These are phyloP conservation scores for Brachypteracias leptosomus DNA, from an alignment of 2,113 vertebrate species.

Conservation along the genomic window DNA sequence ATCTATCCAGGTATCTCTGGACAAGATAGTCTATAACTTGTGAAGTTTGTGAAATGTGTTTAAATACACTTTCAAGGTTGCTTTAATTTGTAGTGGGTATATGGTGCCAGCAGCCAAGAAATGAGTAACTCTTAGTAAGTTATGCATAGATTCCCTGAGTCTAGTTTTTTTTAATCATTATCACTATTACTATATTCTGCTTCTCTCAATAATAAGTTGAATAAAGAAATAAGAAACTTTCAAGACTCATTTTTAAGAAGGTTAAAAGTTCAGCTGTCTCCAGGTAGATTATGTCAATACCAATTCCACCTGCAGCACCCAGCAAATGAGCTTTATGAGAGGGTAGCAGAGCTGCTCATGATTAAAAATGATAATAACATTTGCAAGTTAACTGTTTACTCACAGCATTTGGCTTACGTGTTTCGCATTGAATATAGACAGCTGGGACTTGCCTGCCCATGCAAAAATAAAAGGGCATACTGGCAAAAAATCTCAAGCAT, in stretches of 20 bases:
- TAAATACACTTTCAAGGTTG: background rate
- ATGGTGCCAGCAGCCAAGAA: background rate
- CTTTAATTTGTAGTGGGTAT: background rate
- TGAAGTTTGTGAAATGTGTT: background rate
- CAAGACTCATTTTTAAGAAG: background rate
- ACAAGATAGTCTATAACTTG: background rate
- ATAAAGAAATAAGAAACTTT: background rate
- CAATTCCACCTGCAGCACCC: background rate
- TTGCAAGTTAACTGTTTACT: background rate
- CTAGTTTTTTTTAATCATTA: background rate
- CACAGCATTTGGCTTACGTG: background rate
- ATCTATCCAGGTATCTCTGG: background rate
- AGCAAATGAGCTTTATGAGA: background rate
- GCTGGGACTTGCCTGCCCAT: background rate
- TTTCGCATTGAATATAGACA: background rate
- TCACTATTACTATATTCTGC: background rate
- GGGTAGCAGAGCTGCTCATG: background rate
- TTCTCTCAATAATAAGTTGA: background rate
- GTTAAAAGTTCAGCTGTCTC: background rate
- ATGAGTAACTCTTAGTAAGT: constrained; percentile 2
- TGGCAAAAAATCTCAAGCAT: background rate
- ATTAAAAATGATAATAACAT: background rate
- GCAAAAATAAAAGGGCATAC: background rate
- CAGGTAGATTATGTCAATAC: background rate
- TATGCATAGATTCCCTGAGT: background rate